A percentile compares a stretch with the other conserved stretches of the same genome.
phyloP scores from a whole-genome alignment of 1,140 invertebrate genomes.

The Zaprionus camerounensis region DNA sequence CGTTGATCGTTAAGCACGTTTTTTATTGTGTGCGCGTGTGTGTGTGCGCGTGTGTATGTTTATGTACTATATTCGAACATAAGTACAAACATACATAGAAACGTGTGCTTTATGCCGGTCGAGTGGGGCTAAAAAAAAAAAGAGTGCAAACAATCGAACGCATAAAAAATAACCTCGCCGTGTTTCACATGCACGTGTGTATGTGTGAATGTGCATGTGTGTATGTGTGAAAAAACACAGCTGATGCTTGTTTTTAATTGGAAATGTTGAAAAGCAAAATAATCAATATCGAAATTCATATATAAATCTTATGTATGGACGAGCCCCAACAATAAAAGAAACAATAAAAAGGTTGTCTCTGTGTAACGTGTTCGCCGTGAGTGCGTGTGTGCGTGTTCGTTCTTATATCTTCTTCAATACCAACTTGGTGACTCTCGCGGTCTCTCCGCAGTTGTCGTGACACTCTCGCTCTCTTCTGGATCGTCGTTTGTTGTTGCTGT shows the following conservation, averaged over 20 bases:
- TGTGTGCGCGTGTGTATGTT: slow-evolving; percentile 25
- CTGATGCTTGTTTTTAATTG: slow-evolving; percentile 51
- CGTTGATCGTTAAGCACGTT: slow-evolving; percentile 71
- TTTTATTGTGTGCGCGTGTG: slow-evolving; percentile 26
- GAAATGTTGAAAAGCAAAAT: slow-evolving; percentile 46
- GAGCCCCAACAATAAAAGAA: slow-evolving; percentile 35
- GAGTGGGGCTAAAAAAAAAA: slow-evolving; percentile 18
- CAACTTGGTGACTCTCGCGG: slow-evolving; percentile 17
- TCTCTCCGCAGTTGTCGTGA: slow-evolving; percentile 18
- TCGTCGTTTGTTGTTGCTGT: slow-evolving; percentile 35
- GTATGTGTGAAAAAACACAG: slow-evolving; percentile 62
- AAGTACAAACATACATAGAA: slow-evolving; percentile 39
- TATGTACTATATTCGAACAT: slow-evolving; percentile 6
- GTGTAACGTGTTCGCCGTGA: slow-evolving; percentile 67
- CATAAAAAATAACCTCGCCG: slow-evolving; percentile 31
- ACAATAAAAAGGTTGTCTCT: slow-evolving; percentile 12
- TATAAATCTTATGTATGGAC: slow-evolving; percentile 67
- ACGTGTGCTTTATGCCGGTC: slow-evolving; percentile 27
- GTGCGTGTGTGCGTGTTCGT: slow-evolving; percentile 12
- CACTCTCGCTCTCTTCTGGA: slow-evolving; percentile 44
- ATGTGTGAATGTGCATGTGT: slow-evolving; percentile 12
- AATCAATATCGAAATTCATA: slow-evolving; percentile 68
- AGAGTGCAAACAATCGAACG: slow-evolving; percentile 40
- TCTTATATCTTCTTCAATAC: slow-evolving; percentile 35
- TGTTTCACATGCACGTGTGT: slow-evolving; percentile 13